These are phyloP conservation scores for Tympanoctomys barrerae DNA, from an alignment of 2,797 vertebrate species.

Conservation along the genomic window DNA sequence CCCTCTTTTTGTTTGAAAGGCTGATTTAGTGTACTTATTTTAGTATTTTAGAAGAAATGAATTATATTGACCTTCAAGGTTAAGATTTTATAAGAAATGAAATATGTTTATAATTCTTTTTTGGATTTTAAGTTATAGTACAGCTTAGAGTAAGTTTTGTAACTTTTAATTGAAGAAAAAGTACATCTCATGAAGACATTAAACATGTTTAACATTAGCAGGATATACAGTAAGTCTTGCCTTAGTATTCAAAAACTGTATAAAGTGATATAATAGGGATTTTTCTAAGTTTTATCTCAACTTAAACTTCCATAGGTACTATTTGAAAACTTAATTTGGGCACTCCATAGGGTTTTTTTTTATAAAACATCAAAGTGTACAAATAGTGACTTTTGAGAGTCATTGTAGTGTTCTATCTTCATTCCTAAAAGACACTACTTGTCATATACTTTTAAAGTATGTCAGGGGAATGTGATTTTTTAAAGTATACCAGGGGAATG, in stretches of 20 bases:
- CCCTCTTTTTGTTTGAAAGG: neutral
- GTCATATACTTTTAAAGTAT: slow-evolving; percentile 15
- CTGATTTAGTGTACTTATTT: neutral
- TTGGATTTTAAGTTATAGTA: slow-evolving; percentile 50
- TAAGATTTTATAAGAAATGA: slow-evolving; percentile 58
- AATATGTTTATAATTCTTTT: slow-evolving; percentile 50
- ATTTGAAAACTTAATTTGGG: slow-evolving; percentile 39
- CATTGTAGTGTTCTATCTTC: slow-evolving; percentile 1
- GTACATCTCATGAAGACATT: slow-evolving; percentile 29
- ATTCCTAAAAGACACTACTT: slow-evolving; percentile 52
- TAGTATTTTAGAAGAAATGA: slow-evolving; percentile 39
- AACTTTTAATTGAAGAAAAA: slow-evolving; percentile 61
- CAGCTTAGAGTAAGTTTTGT: slow-evolving; percentile 54
- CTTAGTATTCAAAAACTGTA: slow-evolving; percentile 21
- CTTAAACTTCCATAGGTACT: slow-evolving; percentile 25
- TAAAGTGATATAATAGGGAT: slow-evolving; percentile 2
- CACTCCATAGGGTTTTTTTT: neutral
- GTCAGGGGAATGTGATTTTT: slow-evolving; percentile 36
- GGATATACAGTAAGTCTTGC: slow-evolving; percentile 16
- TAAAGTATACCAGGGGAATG: slow-evolving; percentile 18
- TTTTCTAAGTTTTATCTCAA: slow-evolving; percentile 52
- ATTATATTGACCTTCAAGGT: slow-evolving; percentile 60
- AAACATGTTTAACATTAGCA: slow-evolving; percentile 43
- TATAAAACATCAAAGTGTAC: neutral
- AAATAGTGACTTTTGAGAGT: slow-evolving; percentile 36